phyloP scores from a whole-genome alignment of 2,113 vertebrate species.

The Parus major region DNA sequence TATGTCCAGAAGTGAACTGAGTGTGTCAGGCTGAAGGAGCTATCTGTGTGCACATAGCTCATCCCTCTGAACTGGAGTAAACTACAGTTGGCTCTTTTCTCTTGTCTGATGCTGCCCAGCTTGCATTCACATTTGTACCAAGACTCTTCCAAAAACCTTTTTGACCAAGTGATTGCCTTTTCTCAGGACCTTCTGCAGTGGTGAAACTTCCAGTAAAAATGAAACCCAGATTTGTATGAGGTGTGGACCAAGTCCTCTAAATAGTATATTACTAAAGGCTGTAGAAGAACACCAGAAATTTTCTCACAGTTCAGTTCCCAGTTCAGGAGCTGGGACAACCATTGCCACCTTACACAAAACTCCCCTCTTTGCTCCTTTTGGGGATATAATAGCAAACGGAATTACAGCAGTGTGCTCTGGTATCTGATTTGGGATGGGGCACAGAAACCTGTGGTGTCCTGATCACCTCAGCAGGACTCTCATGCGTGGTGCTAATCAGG shows the following conservation, averaged over 20 bases:
- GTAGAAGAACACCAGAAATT: background rate
- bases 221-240: background rate
- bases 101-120: background rate
- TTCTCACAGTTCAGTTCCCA: no score
- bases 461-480: accelerated
- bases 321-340: background rate
- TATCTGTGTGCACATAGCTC: background rate
- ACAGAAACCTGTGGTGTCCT: background rate
- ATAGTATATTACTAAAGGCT: background rate
- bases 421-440: background rate
- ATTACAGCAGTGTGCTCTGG: background rate
- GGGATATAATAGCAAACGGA: background rate
- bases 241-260: background rate
- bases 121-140: background rate
- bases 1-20: background rate
- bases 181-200: background rate
- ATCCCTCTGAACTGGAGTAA: background rate
- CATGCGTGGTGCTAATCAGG: accelerated
- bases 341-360: background rate
- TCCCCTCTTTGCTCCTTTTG: background rate
- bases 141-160: background rate
- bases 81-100: background rate
- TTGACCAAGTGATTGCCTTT: background rate
- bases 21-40: background rate
- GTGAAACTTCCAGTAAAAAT: background rate